Conservation (phyloP, 2,888 invertebrate species). For the Nematopogon swammerdamellus region DNA sequence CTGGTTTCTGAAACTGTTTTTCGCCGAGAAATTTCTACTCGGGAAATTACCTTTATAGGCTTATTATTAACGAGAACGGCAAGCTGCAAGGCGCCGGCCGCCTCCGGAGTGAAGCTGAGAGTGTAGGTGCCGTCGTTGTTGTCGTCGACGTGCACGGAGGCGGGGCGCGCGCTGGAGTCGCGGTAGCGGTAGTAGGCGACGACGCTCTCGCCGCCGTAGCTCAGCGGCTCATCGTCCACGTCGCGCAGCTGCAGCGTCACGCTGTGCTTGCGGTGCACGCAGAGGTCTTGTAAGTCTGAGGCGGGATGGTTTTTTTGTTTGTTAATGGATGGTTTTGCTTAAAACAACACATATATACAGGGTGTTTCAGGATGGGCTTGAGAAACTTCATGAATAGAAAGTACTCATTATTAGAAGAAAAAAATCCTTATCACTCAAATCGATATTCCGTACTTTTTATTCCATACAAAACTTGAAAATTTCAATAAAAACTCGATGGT, state of each 20-base stretch:
- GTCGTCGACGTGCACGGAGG: constrained; percentile 54
- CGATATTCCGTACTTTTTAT: too few species aligned
- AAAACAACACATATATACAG: too few species aligned
- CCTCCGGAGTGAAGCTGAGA: constrained; percentile 59
- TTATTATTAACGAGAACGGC: constrained; percentile 62
- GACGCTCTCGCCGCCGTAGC: constrained; percentile 65
- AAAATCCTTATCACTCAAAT: too few species aligned
- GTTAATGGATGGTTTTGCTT: neutral
- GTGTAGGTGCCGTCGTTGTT: constrained; percentile 63
- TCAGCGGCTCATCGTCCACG: constrained; percentile 58
- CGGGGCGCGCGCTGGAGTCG: constrained; percentile 37
- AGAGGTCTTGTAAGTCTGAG: constrained; percentile 56
- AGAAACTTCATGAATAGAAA: too few species aligned
- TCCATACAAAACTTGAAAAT: too few species aligned
- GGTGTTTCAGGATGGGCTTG: too few species aligned
- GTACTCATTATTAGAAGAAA: too few species aligned
- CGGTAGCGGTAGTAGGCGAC: constrained; percentile 46
- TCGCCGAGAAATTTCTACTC: too few species aligned
- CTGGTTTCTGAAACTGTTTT: too few species aligned
- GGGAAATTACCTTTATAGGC: constrained; percentile 57
- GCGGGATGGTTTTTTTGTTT: neutral
- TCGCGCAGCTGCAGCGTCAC: constrained; percentile 60
- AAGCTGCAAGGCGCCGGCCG: constrained; percentile 60
- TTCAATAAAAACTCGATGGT: too few species aligned
- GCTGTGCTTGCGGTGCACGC: constrained; percentile 62